Percentiles rank a stretch among this genome's conserved stretches.
Evolutionary conservation across 2,113 vertebrate genomes (phyloP).

Genomic region (Melanostigma gelatinosum): DNA sequence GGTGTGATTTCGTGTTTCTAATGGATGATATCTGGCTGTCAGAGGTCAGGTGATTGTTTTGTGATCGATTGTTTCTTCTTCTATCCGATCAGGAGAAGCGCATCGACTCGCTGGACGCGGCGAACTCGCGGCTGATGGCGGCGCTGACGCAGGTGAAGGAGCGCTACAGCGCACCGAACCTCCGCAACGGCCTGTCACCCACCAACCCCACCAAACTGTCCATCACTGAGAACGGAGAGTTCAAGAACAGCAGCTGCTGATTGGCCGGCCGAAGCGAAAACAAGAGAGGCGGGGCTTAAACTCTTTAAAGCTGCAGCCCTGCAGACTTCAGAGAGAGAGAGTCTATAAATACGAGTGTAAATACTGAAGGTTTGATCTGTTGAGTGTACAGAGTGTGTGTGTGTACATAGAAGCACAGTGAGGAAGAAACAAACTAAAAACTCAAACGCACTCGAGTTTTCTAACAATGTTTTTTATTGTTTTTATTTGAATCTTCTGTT

Average conservation of each 20-base stretch:
- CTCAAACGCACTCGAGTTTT: constrained; percentile 49
- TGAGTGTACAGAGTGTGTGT: constrained; percentile 35
- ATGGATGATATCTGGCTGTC: too few species aligned
- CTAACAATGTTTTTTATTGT: constrained; percentile 53
- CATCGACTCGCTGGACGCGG: constrained; percentile 93
- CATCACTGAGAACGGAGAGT: constrained; percentile 99
- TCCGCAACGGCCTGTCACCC: constrained; percentile 92
- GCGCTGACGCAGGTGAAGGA: constrained; percentile 97
- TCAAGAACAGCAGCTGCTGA: constrained; percentile 98
- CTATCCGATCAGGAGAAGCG: constrained; percentile 89
- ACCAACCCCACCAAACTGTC: constrained; percentile 96
- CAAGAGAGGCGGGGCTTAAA: constrained; percentile 43
- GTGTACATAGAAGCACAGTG: constrained; percentile 56
- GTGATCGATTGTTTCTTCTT: not conserved
- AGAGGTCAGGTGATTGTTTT: too few species aligned
- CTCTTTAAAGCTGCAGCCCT: not conserved
- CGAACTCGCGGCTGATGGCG: constrained; percentile 94
- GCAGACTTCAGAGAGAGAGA: not conserved
- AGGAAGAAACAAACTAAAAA: constrained; percentile 61
- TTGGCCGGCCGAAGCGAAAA: constrained; percentile 7
- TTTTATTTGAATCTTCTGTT: constrained; percentile 46
- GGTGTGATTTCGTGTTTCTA: too few species aligned
- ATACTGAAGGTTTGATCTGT: constrained; percentile 42
- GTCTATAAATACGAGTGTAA: constrained; percentile 52
- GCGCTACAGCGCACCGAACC: constrained; percentile 89